phyloP scores from a whole-genome alignment of 2,113 vertebrate species.

The Mus pahari region DNA sequence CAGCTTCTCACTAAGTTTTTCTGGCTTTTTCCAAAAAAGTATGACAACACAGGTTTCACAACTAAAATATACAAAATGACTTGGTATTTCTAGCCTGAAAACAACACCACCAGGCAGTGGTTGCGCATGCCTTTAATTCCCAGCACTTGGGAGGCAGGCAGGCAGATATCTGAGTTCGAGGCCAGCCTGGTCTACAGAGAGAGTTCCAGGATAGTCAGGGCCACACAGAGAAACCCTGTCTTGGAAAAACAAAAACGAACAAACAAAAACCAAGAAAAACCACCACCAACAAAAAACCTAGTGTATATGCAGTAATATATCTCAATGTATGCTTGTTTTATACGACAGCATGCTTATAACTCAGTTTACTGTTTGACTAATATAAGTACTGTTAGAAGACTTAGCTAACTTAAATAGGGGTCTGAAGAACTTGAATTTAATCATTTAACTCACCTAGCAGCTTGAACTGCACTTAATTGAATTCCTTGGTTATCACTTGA shows the following conservation, averaged over 20 bases:
- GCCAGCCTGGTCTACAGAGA: too few relatives aligned
- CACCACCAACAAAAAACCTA: neutral
- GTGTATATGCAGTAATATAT: neutral
- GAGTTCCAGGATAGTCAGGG: too few relatives aligned
- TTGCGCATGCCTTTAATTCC: too few relatives aligned
- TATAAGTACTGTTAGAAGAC: slow-evolving; percentile 2
- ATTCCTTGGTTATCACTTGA: slow-evolving; percentile 99
- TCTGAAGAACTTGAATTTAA: slow-evolving; percentile 28
- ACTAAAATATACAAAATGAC: slow-evolving; percentile 33
- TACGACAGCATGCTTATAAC: neutral
- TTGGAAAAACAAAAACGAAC: too few relatives aligned
- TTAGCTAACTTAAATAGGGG: neutral
- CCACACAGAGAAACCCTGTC: too few relatives aligned
- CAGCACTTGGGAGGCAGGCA: too few relatives aligned
- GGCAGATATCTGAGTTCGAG: too few relatives aligned
- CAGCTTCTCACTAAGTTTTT: slow-evolving; percentile 7
- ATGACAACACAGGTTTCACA: neutral
- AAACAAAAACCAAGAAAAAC: neutral
- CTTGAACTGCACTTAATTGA: slow-evolving; percentile 98
- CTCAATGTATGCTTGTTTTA: slow-evolving; percentile 37
- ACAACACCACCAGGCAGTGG: neutral
- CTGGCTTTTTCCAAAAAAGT: slow-evolving; percentile 14
- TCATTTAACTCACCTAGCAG: slow-evolving; percentile 93
- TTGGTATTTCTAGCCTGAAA: slow-evolving; percentile 32
- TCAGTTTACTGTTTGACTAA: slow-evolving; percentile 33